These are phyloP conservation scores for Papilio helenus DNA, from an alignment of 1,140 invertebrate genomes.

Conservation along the genomic window DNA sequence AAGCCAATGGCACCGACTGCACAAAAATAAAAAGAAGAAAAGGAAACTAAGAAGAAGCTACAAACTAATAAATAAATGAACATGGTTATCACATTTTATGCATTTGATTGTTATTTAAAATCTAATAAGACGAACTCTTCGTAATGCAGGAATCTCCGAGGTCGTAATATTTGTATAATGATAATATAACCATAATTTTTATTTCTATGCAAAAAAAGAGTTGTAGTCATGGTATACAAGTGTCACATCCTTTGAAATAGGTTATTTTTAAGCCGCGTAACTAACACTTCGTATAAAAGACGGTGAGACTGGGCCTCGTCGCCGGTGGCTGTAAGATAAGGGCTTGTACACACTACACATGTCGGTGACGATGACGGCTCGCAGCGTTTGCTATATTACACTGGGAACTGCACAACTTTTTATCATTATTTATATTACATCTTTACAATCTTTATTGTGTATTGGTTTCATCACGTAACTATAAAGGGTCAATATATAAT, in stretches of 20 bases:
- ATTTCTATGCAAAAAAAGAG: too few relatives aligned
- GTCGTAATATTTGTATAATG: too few relatives aligned
- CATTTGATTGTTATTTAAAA: background rate
- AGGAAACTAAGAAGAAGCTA: background rate
- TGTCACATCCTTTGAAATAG: too few relatives aligned
- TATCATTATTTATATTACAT: slow-evolving; percentile 22
- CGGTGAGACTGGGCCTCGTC: background rate
- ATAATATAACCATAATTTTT: too few relatives aligned
- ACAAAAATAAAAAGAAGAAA: background rate
- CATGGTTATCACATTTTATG: too few relatives aligned
- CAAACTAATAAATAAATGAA: background rate
- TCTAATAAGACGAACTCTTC: too few relatives aligned
- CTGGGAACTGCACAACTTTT: slow-evolving; percentile 41
- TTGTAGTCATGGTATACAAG: too few relatives aligned
- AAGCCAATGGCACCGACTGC: background rate
- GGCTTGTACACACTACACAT: slow-evolving; percentile 48
- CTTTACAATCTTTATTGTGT: background rate
- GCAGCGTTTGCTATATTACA: slow-evolving; percentile 23
- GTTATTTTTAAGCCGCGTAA: slow-evolving; percentile 34
- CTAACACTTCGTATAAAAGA: background rate
- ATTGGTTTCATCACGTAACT: background rate
- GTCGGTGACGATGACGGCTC: slow-evolving; percentile 42
- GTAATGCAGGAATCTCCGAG: too few relatives aligned
- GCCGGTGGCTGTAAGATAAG: slow-evolving; percentile 45
- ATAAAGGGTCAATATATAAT: background rate